Percentiles rank a stretch among this genome's conserved stretches.
Evolutionary conservation across 2,888 invertebrate species (phyloP).

Genomic region (Empis stercorea): DNA sequence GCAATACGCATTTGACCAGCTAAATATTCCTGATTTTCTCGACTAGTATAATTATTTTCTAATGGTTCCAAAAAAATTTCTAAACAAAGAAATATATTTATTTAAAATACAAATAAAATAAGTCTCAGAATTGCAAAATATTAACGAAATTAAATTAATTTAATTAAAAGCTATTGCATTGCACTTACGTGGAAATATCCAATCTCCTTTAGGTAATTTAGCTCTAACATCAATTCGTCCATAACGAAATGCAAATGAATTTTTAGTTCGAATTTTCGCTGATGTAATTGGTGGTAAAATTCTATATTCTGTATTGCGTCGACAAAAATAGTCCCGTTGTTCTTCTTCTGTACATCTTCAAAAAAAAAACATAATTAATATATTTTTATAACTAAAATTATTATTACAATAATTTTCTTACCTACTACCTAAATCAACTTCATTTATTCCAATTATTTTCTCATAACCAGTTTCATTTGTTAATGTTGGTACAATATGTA

Average conservation of each 20-base stretch:
- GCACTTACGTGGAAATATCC: slow-evolving; percentile 68
- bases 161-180: too few relatives aligned
- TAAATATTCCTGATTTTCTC: slow-evolving; percentile 44
- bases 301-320: slow-evolving; percentile 22
- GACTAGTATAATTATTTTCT: slow-evolving; percentile 47
- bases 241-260: slow-evolving; percentile 53
- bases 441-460: slow-evolving; percentile 17
- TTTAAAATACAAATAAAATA: not conserved
- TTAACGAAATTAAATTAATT: too few relatives aligned
- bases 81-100: slow-evolving; percentile 28
- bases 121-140: too few relatives aligned
- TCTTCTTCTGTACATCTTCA: slow-evolving; percentile 37
- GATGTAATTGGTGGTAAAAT: slow-evolving; percentile 59
- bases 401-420: slow-evolving; percentile 9
- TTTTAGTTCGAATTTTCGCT: slow-evolving; percentile 48
- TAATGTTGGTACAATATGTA: slow-evolving; percentile 33
- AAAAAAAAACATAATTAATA: not conserved
- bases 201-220: slow-evolving; percentile 62
- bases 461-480: slow-evolving; percentile 20
- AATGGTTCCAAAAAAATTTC: slow-evolving; percentile 53
- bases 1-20: slow-evolving; percentile 62
- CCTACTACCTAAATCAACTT: slow-evolving; percentile 22
- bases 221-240: slow-evolving; percentile 57
- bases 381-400: not conserved
- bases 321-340: slow-evolving; percentile 26